Percentiles rank a stretch among this genome's conserved stretches.
Conservation (phyloP, 2,888 invertebrate genomes). For the Schrankia costaestrigalis region DNA sequence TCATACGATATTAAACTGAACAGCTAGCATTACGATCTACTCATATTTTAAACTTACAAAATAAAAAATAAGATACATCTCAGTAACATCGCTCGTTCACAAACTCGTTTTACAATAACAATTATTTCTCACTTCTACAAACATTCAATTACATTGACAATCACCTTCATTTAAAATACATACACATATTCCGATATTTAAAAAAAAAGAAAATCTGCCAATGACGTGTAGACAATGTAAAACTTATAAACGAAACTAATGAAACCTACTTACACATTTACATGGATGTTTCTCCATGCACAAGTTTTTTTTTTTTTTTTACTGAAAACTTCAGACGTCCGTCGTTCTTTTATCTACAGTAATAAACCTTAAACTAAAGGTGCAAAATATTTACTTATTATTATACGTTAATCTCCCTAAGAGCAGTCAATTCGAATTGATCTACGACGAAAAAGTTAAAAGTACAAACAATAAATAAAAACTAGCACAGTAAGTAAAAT, state of each 20-base stretch:
- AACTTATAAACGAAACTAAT: conserved; percentile 34
- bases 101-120: too few relatives aligned
- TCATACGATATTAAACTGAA: too few relatives aligned
- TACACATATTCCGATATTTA: too few relatives aligned
- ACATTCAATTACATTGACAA: too few relatives aligned
- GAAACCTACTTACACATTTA: conserved; percentile 31
- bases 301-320: too few relatives aligned
- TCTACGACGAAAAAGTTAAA: too few relatives aligned
- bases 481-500: conserved; percentile 59
- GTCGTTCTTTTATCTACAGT: conserved; percentile 32
- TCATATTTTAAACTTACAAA: too few relatives aligned
- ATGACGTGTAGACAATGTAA: conserved; percentile 40
- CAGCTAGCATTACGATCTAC: too few relatives aligned
- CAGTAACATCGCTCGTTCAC: conserved; percentile 20
- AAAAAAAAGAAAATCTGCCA: conserved; percentile 20
- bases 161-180: too few relatives aligned
- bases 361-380: conserved; percentile 56
- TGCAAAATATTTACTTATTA: conserved; percentile 67
- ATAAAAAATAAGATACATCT: too few relatives aligned
- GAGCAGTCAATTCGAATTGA: conserved; percentile 72
- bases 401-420: conserved; percentile 69
- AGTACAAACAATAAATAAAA: conserved; percentile 65
- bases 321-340: conserved; percentile 26
- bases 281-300: conserved; percentile 27
- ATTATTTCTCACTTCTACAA: too few relatives aligned